phyloP scores from a whole-genome alignment of 2,888 invertebrate genomes.

The Fragum whitleyi region DNA sequence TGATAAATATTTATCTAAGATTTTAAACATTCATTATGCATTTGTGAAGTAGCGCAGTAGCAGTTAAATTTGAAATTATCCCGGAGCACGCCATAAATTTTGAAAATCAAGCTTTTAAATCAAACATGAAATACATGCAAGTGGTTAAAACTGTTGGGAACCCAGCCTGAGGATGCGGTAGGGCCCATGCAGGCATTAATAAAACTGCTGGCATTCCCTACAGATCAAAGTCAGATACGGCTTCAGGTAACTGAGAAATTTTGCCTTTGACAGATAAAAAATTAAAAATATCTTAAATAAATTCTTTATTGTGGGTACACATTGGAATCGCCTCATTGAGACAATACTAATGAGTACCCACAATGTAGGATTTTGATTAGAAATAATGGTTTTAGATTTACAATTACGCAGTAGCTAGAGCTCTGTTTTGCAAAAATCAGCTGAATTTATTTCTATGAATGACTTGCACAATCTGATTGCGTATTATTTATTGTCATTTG shows the following conservation, averaged over 20 bases:
- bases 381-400: neutral
- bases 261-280: no score
- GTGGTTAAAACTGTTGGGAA: neutral
- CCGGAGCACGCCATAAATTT: neutral
- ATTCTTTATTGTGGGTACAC: no score
- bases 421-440: neutral
- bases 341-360: no score
- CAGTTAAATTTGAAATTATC: neutral
- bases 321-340: neutral
- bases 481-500: slow-evolving; percentile 3
- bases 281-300: no score
- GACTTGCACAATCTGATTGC: slow-evolving; percentile 23
- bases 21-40: neutral
- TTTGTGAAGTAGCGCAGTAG: neutral
- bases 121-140: slow-evolving; percentile 9
- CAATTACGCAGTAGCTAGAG: no score
- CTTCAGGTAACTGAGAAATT: neutral
- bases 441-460: slow-evolving; percentile 21
- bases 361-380: neutral
- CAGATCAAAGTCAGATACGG: neutral
- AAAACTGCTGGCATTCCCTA: slow-evolving; percentile 13
- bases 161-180: slow-evolving; percentile 2
- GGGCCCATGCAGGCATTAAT: slow-evolving; percentile 11
- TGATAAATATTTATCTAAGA: no score
- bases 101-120: neutral